Evolutionary conservation across 2,797 vertebrate species (phyloP), one percentile per base, ranked within the genome.

Genomic region (Momotus momota): DNA sequence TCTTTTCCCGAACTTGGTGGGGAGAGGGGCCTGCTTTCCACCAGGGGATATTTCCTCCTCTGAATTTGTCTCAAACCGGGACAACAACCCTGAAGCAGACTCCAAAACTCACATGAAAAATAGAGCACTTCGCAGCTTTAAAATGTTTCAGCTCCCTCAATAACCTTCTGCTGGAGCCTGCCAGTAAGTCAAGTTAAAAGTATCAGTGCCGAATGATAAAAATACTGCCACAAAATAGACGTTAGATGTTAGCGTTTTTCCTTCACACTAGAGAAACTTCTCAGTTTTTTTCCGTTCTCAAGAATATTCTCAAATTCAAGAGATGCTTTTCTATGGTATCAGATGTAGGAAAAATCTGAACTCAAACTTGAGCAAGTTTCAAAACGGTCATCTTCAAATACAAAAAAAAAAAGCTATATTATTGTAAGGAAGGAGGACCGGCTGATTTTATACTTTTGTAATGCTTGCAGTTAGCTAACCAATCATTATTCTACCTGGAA

Each of bases 231-330:
- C 38, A 72, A 79, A 72, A 81, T 1, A 54, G 4, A n/a, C 14
- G 19, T 8, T 8, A 9, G 33, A 20, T 0, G 5, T 7, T 25
- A 17, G 49, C 0, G 0, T 21, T 69, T 52, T 33, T 40, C 41
- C 58, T 60, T 60, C 60, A 18, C 35, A 41, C 12, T 7, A 40
- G 45, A 35, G 54, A 35, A 52, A n/a, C 9, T 22, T 12, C 46
- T 9, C 51, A 20, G 29, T 3, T 27, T 48, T 35, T 35, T 78
- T 72, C 33, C n/a, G 46, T 15, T 75, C 23, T 83, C 26, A 31
- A 16, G 5, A 86, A 46, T 5, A 4, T 41, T 25, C 25, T 48
- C 48, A 73, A 69, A 82, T 43, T 74, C 61, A 62, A 26, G 26
- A 66, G 9, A 45, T 4, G 14, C 2, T 26, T 86, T 51, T 19